Percentiles rank a stretch among this genome's conserved stretches.
Evolutionary conservation across 2,113 vertebrate species (phyloP).

Genomic region (Tauraco erythrolophus): DNA sequence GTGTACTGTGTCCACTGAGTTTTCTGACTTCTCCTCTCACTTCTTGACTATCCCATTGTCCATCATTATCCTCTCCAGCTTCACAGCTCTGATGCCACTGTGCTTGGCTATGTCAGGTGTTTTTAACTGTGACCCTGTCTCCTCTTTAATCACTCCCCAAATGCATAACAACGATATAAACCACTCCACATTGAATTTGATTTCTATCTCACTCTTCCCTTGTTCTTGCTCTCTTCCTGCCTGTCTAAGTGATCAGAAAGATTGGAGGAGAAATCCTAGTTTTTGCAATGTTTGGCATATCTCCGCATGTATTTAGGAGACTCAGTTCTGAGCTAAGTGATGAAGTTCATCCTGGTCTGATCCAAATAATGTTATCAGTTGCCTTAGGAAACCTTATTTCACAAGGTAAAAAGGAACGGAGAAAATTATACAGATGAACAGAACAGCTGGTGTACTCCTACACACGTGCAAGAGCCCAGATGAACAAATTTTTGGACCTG

Average conservation of each 20-base stretch:
- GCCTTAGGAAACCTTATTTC: not conserved
- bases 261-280: not conserved
- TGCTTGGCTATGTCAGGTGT: not conserved
- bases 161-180: not conserved
- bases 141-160: not conserved
- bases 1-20: not conserved
- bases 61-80: not conserved
- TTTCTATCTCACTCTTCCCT: not conserved
- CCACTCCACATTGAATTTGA: not conserved
- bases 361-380: not conserved
- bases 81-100: not conserved
- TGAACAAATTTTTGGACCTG: not conserved
- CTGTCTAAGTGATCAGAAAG: not conserved
- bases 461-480: not conserved
- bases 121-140: not conserved
- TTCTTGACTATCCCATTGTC: not conserved
- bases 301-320: not conserved
- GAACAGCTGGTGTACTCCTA: conserved; percentile 32
- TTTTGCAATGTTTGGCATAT: not conserved
- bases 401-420: not conserved
- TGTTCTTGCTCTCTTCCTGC: not conserved
- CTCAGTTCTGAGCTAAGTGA: not conserved
- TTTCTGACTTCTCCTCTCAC: not conserved
- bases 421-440: not conserved
- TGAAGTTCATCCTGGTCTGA: not conserved